phyloP scores from a whole-genome alignment of 1,140 invertebrate genomes.

The Drosophila leontia region DNA sequence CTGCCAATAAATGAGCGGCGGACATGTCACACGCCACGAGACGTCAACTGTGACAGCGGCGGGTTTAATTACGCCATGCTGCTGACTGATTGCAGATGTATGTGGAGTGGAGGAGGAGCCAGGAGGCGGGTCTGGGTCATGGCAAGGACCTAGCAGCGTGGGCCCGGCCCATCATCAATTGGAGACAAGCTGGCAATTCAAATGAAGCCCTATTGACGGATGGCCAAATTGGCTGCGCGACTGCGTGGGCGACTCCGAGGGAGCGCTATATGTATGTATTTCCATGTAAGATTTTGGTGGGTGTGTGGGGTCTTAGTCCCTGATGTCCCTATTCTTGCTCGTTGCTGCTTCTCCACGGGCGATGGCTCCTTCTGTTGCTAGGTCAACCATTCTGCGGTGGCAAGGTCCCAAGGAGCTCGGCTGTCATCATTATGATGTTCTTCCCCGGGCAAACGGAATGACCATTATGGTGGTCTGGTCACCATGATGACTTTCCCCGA shows the following conservation, averaged over 20 bases:
- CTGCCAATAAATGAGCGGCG: conserved; percentile 36
- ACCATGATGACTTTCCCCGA: conserved; percentile 38
- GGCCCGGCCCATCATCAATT: conserved; percentile 65
- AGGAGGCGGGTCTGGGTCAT: conserved; percentile 13
- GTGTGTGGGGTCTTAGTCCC: background rate
- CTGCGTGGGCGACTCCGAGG: conserved; percentile 63
- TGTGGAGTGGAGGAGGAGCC: background rate
- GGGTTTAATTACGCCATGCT: conserved; percentile 78
- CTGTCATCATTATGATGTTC: conserved; percentile 20
- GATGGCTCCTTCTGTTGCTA: conserved; percentile 37
- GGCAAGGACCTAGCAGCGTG: conserved; percentile 32
- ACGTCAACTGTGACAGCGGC: conserved; percentile 51
- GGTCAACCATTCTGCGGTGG: conserved; percentile 32
- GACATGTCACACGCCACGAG: conserved; percentile 32
- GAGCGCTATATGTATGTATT: conserved; percentile 3
- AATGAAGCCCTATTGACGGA: conserved; percentile 80
- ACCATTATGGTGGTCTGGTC: conserved; percentile 34
- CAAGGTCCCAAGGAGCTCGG: conserved; percentile 18
- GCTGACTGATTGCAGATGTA: conserved; percentile 67
- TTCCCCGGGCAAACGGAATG: conserved; percentile 10
- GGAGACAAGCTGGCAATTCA: conserved; percentile 79
- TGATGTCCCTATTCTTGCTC: conserved; percentile 9
- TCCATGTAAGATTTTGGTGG: conserved; percentile 8
- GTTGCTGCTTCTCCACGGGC: conserved; percentile 19
- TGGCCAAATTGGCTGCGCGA: conserved; percentile 69